Evolutionary conservation across 2,888 invertebrate genomes (phyloP).

Genomic region (Priapulus caudatus): DNA sequence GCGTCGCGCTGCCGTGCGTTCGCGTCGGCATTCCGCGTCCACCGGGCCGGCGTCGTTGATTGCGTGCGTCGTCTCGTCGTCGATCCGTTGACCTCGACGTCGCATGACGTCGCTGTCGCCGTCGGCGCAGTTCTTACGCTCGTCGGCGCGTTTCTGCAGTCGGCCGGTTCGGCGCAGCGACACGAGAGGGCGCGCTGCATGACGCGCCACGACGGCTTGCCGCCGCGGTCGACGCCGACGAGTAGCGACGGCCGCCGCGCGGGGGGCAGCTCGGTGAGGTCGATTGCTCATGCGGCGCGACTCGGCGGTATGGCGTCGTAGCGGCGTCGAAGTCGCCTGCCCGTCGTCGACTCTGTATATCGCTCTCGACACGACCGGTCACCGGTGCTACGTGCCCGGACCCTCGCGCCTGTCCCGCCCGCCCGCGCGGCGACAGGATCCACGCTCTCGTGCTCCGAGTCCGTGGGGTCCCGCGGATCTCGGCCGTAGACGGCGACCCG

Average conservation of each 20-base stretch:
- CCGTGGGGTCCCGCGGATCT: background rate
- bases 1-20: no score
- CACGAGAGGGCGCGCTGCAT: background rate
- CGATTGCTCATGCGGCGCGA: background rate
- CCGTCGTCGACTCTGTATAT: background rate
- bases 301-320: no score
- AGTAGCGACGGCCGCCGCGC: background rate
- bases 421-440: background rate
- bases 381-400: background rate
- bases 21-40: no score
- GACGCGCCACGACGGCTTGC: no score
- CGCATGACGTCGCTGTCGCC: background rate
- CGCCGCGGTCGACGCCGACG: background rate
- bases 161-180: background rate
- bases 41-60: no score
- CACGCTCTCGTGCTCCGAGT: conserved; percentile 1
- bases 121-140: background rate
- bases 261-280: background rate
- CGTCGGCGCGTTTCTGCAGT: background rate
- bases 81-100: no score
- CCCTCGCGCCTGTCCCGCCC: background rate
- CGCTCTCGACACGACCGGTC: background rate
- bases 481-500: background rate
- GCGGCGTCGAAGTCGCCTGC: no score
- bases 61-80: no score